Conservation (phyloP, 1,140 invertebrate genomes). For the fruit fly (Drosophila melanogaster) region Release_6_plus_ISO1_MT NT_033779.5:17165001-17165500, state of each 20-base stretch:
- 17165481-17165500: slow-evolving; percentile 82
- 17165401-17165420: slow-evolving; percentile 46
- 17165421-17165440: slow-evolving; percentile 25
- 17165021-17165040: slow-evolving; percentile 48
- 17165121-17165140: slow-evolving; percentile 74
- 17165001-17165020: slow-evolving; percentile 23
- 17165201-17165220: slow-evolving; percentile 66
- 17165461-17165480: slow-evolving; percentile 59
- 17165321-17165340: slow-evolving; percentile 40
- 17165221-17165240: slow-evolving; percentile 83
- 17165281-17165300: slow-evolving; percentile 7
- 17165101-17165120: slow-evolving; percentile 8
- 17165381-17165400: slow-evolving; percentile 83
- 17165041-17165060: slow-evolving; percentile 51
- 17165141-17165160: slow-evolving; percentile 67
- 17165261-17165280: slow-evolving; percentile 49
- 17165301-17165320: slow-evolving; percentile 19
- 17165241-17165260: slow-evolving; percentile 83
- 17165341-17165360: slow-evolving; percentile 77
- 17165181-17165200: slow-evolving; percentile 9
- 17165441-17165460: slow-evolving; percentile 41
- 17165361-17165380: slow-evolving; percentile 81
- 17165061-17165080: slow-evolving; percentile 52
- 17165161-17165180: slow-evolving; percentile 17
- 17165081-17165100: slow-evolving; percentile 2